Evolutionary conservation across 1,140 invertebrate genomes (phyloP), one percentile per base, ranked within the genome.

Genomic region (Scaptomyza montana): DNA sequence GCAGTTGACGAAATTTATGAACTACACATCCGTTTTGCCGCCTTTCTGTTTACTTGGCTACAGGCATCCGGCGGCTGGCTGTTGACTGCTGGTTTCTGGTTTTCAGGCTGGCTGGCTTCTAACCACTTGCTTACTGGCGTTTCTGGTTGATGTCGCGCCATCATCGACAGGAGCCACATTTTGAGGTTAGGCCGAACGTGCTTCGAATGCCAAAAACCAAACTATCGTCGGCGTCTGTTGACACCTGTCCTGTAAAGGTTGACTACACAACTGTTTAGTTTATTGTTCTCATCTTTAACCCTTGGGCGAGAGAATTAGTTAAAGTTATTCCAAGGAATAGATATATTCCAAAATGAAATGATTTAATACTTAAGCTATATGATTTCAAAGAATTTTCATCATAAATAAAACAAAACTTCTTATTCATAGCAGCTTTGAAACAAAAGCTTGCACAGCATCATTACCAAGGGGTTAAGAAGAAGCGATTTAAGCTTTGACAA

Each of bases 1-100:
- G 84, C 82, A 82, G 84, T 87, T 82, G 76, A 89, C 84, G 80
- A 89, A 89, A 89, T 89, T 89, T 89, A 89, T 89, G 84, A 89
- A 89, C 79, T 89, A 89, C 84, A 89, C 84, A 89, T 89, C 84
- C 84, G 84, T 74, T 89, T 78, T 70, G 77, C 62, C 54, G 71
- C 73, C 43, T 77, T 63, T 77, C 80, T 84, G 80, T 84, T 82
- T 82, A 71, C 66, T 82, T 60, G 74, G 62, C 60, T 81, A 65
- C 78, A 81, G 80, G 80, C 78, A 73, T 86, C 82, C 82, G 81
- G 39, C n/a, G 5, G 39, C 39, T 43, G 10, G 39, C 12, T 43
- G 12, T 2, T 43, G 39, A 5, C 12, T 39, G 8, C 36, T 30
- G 30, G 30, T 9, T 36, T 9, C 30, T 33, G 30, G 30, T 7